Conservation (phyloP, 2,113 vertebrate species). For the Aldabrachelys gigantea region DNA sequence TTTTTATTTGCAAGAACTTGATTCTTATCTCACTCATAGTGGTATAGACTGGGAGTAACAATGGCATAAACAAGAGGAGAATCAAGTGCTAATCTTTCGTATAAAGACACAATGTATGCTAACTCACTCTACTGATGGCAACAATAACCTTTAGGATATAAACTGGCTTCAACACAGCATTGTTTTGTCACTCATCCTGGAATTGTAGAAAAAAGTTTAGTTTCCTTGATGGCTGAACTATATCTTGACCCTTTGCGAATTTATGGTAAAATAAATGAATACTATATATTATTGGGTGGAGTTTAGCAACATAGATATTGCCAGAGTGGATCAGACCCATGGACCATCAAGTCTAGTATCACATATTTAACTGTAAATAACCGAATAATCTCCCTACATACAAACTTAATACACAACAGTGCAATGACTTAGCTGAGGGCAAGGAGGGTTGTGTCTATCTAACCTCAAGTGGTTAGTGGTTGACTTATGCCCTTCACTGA, state of each 20-base stretch:
- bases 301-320: not conserved
- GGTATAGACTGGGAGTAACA: not conserved
- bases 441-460: rapidly evolving
- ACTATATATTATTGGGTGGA: not conserved
- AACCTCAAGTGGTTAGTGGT: not conserved
- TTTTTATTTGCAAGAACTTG: not conserved
- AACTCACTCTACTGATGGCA: not conserved
- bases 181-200: not conserved
- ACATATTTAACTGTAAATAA: not conserved
- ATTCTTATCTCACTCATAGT: not conserved
- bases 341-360: not conserved
- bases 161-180: not conserved
- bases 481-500: not conserved
- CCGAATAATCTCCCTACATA: not conserved
- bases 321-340: not conserved
- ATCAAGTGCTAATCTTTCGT: not conserved
- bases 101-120: not conserved
- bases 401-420: not conserved
- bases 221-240: not conserved
- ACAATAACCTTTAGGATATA: not conserved
- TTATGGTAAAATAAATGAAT: not conserved
- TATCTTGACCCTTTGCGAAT: not conserved
- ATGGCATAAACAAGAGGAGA: not conserved
- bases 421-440: not conserved
- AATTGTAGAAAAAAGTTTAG: not conserved